A percentile compares a stretch with the other conserved stretches of the same genome.
phyloP scores from a whole-genome alignment of 2,888 invertebrate genomes.

The Lithosia quadra region DNA sequence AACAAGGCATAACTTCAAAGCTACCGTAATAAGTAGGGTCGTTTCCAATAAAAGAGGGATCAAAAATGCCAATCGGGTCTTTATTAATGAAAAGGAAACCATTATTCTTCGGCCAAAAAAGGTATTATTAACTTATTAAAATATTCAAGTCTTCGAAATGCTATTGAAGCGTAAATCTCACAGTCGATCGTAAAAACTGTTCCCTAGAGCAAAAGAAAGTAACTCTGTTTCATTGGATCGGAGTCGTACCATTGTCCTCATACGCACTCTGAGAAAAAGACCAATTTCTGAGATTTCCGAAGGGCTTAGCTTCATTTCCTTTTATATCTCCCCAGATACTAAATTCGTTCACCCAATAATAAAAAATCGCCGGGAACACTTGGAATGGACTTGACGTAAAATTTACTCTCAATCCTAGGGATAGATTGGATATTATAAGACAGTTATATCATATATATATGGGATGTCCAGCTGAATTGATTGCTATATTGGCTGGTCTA shows the following conservation, averaged over 20 bases:
- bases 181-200: constrained; percentile 81
- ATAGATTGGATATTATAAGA: constrained; percentile 74
- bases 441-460: constrained; percentile 62
- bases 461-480: constrained; percentile 48
- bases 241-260: constrained; percentile 80
- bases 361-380: constrained; percentile 82
- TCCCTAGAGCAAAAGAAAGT: constrained; percentile 75
- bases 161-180: constrained; percentile 78
- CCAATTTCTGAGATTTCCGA: constrained; percentile 86
- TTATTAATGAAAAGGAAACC: constrained; percentile 62
- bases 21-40: constrained; percentile 38
- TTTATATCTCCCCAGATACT: constrained; percentile 86
- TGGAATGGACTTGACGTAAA: constrained; percentile 78
- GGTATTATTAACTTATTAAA: constrained; percentile 71
- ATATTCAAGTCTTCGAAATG: constrained; percentile 74
- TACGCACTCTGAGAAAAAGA: constrained; percentile 81
- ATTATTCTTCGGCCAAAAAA: constrained; percentile 59
- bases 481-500: constrained; percentile 37
- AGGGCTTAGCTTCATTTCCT: constrained; percentile 87
- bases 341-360: constrained; percentile 86
- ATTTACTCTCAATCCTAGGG: constrained; percentile 74
- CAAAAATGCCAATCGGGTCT: constrained; percentile 49
- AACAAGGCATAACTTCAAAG: constrained; percentile 44
- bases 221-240: constrained; percentile 79
- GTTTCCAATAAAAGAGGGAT: constrained; percentile 29